phyloP scores from a whole-genome alignment of 1,140 invertebrate genomes.

The Propsilocerus akamusi region DNA sequence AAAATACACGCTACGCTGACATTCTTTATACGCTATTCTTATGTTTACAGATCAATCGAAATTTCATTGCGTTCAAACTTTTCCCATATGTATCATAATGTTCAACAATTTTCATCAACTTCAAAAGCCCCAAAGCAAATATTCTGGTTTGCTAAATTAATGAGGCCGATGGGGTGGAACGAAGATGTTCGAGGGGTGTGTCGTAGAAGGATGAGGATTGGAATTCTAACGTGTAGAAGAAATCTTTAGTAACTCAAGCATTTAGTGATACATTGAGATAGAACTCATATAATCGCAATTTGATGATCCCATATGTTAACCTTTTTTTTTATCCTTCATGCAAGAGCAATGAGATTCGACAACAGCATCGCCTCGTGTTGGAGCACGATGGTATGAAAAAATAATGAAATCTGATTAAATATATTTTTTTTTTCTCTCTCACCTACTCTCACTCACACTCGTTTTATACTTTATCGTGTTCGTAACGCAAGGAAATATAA shows the following conservation, averaged over 20 bases:
- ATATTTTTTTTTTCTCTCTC: too few species aligned
- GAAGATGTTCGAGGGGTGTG: too few species aligned
- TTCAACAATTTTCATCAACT: not conserved
- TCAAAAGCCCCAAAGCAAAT: not conserved
- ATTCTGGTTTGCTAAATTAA: too few species aligned
- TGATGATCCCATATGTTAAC: slow-evolving; percentile 4
- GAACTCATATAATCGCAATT: not conserved
- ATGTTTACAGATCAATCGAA: too few species aligned
- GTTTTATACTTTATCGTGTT: not conserved
- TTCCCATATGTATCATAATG: not conserved
- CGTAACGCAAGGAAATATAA: not conserved
- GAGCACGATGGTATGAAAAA: not conserved
- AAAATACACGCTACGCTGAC: too few species aligned
- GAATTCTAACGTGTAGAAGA: too few species aligned
- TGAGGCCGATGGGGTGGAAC: too few species aligned
- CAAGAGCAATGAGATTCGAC: not conserved
- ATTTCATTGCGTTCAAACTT: too few species aligned
- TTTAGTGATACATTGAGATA: slow-evolving; percentile 3
- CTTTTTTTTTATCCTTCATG: not conserved
- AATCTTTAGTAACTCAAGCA: not conserved
- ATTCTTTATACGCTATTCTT: too few species aligned
- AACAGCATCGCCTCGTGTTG: not conserved
- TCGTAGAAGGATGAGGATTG: too few species aligned
- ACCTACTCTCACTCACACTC: too few species aligned
- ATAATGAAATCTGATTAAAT: slow-evolving; percentile 4